phyloP scores from a whole-genome alignment of 1,140 invertebrate species.

The Plectrocnemia conspersa region DNA sequence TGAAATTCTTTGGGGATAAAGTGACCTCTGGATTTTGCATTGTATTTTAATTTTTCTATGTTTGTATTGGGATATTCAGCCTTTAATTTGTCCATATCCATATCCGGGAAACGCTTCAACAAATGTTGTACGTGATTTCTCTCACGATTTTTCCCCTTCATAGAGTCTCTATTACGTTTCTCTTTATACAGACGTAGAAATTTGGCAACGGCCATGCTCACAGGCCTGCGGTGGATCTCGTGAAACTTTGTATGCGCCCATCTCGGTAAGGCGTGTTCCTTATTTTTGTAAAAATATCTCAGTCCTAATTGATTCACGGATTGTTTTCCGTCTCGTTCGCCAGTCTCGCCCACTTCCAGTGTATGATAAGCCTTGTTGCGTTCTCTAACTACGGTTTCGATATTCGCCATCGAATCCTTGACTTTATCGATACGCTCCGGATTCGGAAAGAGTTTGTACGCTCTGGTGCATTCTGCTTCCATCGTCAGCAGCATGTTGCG shows the following conservation, averaged over 20 bases:
- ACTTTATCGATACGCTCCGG: conserved; percentile 95
- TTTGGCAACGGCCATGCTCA: conserved; percentile 55
- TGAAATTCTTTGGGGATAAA: conserved; percentile 38
- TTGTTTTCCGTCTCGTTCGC: conserved; percentile 64
- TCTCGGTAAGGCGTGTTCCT: conserved; percentile 50
- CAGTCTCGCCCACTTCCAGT: conserved; percentile 84
- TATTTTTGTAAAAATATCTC: conserved; percentile 44
- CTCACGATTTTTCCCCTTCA: conserved; percentile 54
- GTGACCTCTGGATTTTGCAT: conserved; percentile 58
- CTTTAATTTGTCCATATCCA: conserved; percentile 67
- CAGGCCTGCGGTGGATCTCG: conserved; percentile 47
- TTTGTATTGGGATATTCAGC: conserved; percentile 72
- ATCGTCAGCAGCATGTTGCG: conserved; percentile 96
- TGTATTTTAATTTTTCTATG: conserved; percentile 59
- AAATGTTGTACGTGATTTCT: conserved; percentile 62
- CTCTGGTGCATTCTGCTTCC: conserved; percentile 75
- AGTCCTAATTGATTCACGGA: conserved; percentile 59
- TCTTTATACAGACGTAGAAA: conserved; percentile 64
- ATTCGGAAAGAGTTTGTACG: conserved; percentile 77
- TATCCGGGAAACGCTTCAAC: conserved; percentile 69
- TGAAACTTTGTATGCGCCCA: conserved; percentile 59
- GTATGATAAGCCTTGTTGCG: conserved; percentile 86
- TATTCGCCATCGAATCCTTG: conserved; percentile 91
- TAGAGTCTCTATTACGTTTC: conserved; percentile 56
- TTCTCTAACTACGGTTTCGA: conserved; percentile 88